These are phyloP conservation scores for Parauchenoglanis punctatus DNA, from an alignment of 2,797 vertebrate genomes.

Conservation along the genomic window DNA sequence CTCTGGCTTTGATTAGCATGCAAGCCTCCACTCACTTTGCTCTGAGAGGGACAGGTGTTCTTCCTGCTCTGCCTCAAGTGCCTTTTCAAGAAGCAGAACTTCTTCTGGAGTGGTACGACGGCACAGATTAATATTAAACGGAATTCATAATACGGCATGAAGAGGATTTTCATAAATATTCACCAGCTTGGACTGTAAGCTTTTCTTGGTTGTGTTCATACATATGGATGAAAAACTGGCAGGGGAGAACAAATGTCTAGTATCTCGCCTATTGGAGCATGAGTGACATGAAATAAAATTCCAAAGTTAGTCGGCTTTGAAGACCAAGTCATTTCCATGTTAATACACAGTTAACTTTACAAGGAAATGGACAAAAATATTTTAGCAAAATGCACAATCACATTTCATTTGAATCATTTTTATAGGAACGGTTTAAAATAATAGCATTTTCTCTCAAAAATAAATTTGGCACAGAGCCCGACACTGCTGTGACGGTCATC, in stretches of 20 bases:
- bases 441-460: neutral
- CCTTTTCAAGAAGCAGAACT: slow-evolving; percentile 50
- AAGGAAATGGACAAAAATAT: neutral
- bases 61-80: slow-evolving; percentile 36
- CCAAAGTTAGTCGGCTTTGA: neutral
- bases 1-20: slow-evolving; percentile 51
- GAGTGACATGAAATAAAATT: slow-evolving; percentile 27
- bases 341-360: neutral
- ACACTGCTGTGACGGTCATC: neutral
- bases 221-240: slow-evolving; percentile 64
- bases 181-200: slow-evolving; percentile 62
- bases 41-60: slow-evolving; percentile 53
- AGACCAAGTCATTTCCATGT: neutral
- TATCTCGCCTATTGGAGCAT: slow-evolving; percentile 18
- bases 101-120: slow-evolving; percentile 56
- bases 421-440: neutral
- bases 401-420: neutral
- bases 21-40: slow-evolving; percentile 18
- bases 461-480: neutral
- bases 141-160: slow-evolving; percentile 61
- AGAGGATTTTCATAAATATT: slow-evolving; percentile 67
- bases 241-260: slow-evolving; percentile 56
- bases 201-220: slow-evolving; percentile 56
- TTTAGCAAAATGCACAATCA: neutral
- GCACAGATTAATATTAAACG: slow-evolving; percentile 66